Conservation (phyloP, 2,888 invertebrate species). For the Ptilodon capucinus region DNA sequence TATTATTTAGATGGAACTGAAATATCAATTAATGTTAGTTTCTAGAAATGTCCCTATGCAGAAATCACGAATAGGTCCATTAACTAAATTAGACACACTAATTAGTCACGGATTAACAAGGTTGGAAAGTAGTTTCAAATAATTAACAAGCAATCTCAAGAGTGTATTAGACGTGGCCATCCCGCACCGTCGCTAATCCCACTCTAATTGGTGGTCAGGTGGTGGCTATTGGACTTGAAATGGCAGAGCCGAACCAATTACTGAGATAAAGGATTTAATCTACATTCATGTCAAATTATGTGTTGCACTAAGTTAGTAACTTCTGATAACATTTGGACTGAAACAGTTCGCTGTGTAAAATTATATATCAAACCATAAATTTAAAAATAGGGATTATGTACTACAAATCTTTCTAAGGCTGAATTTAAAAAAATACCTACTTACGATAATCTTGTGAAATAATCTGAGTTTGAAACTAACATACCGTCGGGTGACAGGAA, state of each 20-base stretch:
- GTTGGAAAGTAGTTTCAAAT: slow-evolving; percentile 42
- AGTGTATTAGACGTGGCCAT: slow-evolving; percentile 51
- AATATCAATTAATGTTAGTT: too few species aligned
- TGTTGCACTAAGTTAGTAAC: background rate
- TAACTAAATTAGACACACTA: background rate
- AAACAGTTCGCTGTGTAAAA: background rate
- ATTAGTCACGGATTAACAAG: slow-evolving; percentile 21
- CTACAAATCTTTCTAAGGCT: too few species aligned
- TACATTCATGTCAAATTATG: slow-evolving; percentile 25
- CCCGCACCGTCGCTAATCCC: slow-evolving; percentile 65
- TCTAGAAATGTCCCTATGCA: too few species aligned
- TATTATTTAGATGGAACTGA: too few species aligned
- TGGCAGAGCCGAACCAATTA: slow-evolving; percentile 72
- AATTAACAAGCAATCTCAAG: slow-evolving; percentile 62
- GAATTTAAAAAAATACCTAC: too few species aligned
- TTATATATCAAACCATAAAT: too few species aligned
- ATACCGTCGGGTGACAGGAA: too few species aligned
- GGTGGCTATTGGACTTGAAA: slow-evolving; percentile 79
- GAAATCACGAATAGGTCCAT: too few species aligned
- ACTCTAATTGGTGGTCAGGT: slow-evolving; percentile 76
- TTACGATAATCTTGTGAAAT: too few species aligned
- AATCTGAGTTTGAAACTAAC: too few species aligned
- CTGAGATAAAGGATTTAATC: slow-evolving; percentile 55
- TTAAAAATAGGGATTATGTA: too few species aligned
- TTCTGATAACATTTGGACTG: background rate